These are phyloP conservation scores for Camponotus fellah DNA, from an alignment of 2,888 invertebrate genomes.

Conservation along the genomic window DNA sequence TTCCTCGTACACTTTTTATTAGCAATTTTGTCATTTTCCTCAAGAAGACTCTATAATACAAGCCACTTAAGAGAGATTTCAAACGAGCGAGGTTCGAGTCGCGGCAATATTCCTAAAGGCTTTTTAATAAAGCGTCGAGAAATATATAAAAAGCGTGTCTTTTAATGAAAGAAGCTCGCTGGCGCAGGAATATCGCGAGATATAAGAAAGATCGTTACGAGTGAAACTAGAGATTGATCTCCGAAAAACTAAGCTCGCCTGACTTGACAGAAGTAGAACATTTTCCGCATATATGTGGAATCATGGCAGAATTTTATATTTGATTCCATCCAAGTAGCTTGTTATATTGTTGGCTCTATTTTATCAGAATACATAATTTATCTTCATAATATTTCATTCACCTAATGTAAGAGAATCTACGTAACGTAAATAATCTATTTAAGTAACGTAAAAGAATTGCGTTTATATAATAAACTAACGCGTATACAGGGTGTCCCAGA, in stretches of 20 bases:
- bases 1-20: slow-evolving; percentile 39
- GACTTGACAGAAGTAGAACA: not conserved
- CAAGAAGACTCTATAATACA: slow-evolving; percentile 26
- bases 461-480: not conserved
- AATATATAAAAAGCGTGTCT: slow-evolving; percentile 20
- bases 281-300: not conserved
- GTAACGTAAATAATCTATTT: no score
- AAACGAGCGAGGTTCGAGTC: slow-evolving; percentile 36
- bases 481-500: not conserved
- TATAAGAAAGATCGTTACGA: slow-evolving; percentile 22
- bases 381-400: not conserved
- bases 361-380: not conserved
- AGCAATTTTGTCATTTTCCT: slow-evolving; percentile 37
- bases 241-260: not conserved
- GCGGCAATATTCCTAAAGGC: slow-evolving; percentile 32
- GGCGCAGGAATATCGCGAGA: not conserved
- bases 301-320: not conserved
- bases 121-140: slow-evolving; percentile 27
- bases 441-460: not conserved
- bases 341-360: not conserved
- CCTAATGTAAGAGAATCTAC: no score
- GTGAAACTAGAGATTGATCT: slow-evolving; percentile 16
- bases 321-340: not conserved
- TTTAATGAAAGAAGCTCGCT: slow-evolving; percentile 32
- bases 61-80: slow-evolving; percentile 34